Evolutionary conservation across 2,113 vertebrate species (phyloP).

Genomic region (Gambusia holbrooki): DNA sequence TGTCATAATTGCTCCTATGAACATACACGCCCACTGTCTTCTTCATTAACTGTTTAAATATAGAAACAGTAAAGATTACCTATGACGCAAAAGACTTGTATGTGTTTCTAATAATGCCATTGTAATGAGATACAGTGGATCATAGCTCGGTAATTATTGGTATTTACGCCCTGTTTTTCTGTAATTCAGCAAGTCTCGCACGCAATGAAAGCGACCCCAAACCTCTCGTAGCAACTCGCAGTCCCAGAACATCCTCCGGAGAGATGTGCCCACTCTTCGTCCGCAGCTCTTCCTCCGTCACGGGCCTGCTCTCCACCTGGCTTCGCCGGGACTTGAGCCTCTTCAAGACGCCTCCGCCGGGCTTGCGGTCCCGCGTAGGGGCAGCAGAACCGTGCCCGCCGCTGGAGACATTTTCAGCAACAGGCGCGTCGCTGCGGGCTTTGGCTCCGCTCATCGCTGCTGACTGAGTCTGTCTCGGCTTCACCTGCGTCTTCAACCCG

Average conservation of each 20-base stretch:
- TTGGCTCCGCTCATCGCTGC: slow-evolving; percentile 85
- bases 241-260: slow-evolving; percentile 88
- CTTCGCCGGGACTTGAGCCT: slow-evolving; percentile 85
- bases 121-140: background rate
- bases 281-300: slow-evolving; percentile 86
- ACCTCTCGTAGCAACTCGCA: slow-evolving; percentile 87
- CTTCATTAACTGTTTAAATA: slow-evolving; percentile 3
- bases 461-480: background rate
- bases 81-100: slow-evolving; percentile 5
- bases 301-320: slow-evolving; percentile 74
- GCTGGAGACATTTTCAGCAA: slow-evolving; percentile 75
- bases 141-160: background rate
- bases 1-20: background rate
- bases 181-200: background rate
- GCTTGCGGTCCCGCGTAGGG: slow-evolving; percentile 70
- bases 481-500: background rate
- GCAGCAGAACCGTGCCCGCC: slow-evolving; percentile 52
- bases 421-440: slow-evolving; percentile 79
- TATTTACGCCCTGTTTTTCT: background rate
- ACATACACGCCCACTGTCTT: background rate
- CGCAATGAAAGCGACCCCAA: slow-evolving; percentile 1
- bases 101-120: background rate
- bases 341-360: slow-evolving; percentile 82
- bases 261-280: slow-evolving; percentile 79
- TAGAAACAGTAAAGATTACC: background rate